These are phyloP conservation scores for Idaea straminata DNA, from an alignment of 2,888 invertebrate species.

Conservation along the genomic window DNA sequence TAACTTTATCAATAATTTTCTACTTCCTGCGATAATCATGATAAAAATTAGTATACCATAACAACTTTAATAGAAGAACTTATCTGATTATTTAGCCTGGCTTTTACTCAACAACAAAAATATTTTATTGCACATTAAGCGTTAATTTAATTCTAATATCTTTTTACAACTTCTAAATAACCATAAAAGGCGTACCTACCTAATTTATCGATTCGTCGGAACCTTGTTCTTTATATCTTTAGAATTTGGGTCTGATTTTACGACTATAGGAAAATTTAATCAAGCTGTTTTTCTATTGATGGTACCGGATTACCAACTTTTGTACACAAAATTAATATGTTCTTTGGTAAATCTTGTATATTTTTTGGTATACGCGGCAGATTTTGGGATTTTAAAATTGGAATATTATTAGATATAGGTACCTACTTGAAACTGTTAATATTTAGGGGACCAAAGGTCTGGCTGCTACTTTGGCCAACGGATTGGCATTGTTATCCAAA, in stretches of 20 bases:
- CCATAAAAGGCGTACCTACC: background rate
- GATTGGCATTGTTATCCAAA: no score
- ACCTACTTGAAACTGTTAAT: no score
- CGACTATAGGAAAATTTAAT: conserved; percentile 20
- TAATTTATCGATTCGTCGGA: conserved; percentile 4
- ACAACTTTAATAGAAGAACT: no score
- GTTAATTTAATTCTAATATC: background rate
- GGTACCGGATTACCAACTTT: conserved; percentile 15
- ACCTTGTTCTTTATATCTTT: conserved; percentile 2
- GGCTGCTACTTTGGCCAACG: no score
- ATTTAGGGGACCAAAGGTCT: no score
- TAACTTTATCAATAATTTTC: no score
- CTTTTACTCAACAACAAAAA: conserved; percentile 14
- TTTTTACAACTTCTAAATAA: conserved; percentile 1
- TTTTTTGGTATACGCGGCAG: no score
- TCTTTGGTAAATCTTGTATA: background rate
- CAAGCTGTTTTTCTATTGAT: conserved; percentile 20
- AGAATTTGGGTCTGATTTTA: conserved; percentile 6
- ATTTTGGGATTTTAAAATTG: no score
- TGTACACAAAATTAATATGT: conserved; percentile 6
- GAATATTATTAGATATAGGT: no score
- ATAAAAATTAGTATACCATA: no score
- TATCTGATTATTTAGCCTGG: background rate
- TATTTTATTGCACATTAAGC: conserved; percentile 1
- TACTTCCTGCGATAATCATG: no score